Conservation (phyloP, 2,888 invertebrate species). For the Merodon equestris region DNA sequence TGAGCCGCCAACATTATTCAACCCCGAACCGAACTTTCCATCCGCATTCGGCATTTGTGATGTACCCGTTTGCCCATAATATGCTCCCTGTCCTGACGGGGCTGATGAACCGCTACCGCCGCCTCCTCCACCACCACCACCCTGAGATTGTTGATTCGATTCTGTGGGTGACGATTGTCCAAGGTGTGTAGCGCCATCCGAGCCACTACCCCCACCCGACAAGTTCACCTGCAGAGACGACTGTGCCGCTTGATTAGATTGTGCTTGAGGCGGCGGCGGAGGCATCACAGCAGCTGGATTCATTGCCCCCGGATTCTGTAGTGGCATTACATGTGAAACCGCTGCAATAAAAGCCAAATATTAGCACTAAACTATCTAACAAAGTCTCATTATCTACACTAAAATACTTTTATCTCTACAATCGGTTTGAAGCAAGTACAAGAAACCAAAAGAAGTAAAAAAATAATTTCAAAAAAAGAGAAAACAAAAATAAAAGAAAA, state of each 20-base stretch:
- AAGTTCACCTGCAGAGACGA: slow-evolving; percentile 65
- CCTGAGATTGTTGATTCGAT: slow-evolving; percentile 66
- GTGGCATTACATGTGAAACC: slow-evolving; percentile 77
- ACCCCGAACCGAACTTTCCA: slow-evolving; percentile 73
- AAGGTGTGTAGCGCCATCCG: slow-evolving; percentile 72
- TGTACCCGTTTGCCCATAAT: slow-evolving; percentile 72
- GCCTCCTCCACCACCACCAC: slow-evolving; percentile 70
- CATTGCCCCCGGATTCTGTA: slow-evolving; percentile 75
- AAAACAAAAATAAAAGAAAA: slow-evolving; percentile 46
- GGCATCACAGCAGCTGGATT: slow-evolving; percentile 77
- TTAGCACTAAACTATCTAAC: slow-evolving; percentile 39
- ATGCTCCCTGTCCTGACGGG: slow-evolving; percentile 69
- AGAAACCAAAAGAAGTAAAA: slow-evolving; percentile 41
- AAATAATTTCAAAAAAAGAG: slow-evolving; percentile 26
- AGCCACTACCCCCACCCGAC: slow-evolving; percentile 64
- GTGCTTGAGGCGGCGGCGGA: slow-evolving; percentile 76
- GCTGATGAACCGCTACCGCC: slow-evolving; percentile 71
- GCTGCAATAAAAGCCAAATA: slow-evolving; percentile 71
- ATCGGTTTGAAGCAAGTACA: too few relatives aligned
- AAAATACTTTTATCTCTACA: too few relatives aligned
- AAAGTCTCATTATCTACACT: too few relatives aligned
- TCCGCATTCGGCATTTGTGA: slow-evolving; percentile 76
- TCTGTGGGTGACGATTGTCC: slow-evolving; percentile 75
- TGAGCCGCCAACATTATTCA: slow-evolving; percentile 71
- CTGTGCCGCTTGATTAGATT: slow-evolving; percentile 72